Evolutionary conservation across 2,888 invertebrate genomes (phyloP).

Genomic region (Anticlea derivata): DNA sequence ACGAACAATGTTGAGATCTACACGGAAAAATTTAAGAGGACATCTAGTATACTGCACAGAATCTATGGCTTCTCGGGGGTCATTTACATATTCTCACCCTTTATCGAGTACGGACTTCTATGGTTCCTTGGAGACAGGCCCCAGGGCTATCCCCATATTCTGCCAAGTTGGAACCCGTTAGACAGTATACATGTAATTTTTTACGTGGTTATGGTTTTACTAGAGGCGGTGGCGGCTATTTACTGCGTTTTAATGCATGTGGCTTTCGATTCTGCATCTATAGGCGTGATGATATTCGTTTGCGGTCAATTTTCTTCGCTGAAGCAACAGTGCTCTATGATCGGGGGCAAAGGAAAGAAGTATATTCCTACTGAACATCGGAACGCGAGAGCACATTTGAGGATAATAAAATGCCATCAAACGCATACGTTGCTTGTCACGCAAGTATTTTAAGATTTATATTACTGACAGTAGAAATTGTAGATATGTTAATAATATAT

Average conservation of each 20-base stretch:
- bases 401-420: slow-evolving; percentile 57
- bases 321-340: slow-evolving; percentile 50
- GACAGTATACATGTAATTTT: slow-evolving; percentile 44
- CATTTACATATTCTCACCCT: slow-evolving; percentile 59
- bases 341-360: slow-evolving; percentile 53
- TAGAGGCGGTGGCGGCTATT: slow-evolving; percentile 53
- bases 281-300: slow-evolving; percentile 66
- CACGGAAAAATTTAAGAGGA: slow-evolving; percentile 46
- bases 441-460: slow-evolving; percentile 45
- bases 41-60: slow-evolving; percentile 44
- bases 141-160: slow-evolving; percentile 54
- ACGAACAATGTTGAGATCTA: slow-evolving; percentile 43
- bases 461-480: no score
- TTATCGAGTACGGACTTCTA: slow-evolving; percentile 51
- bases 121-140: slow-evolving; percentile 32
- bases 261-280: slow-evolving; percentile 58
- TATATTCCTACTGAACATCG: slow-evolving; percentile 42
- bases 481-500: no score
- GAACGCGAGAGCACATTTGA: slow-evolving; percentile 55
- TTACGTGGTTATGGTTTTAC: slow-evolving; percentile 47
- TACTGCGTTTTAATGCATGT: slow-evolving; percentile 61
- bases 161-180: slow-evolving; percentile 61
- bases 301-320: slow-evolving; percentile 62
- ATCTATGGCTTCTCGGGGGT: slow-evolving; percentile 55
- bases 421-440: slow-evolving; percentile 50